These are phyloP conservation scores for Drosophila navojoa DNA, from an alignment of 1,140 invertebrate species.

Conservation along the genomic window DNA sequence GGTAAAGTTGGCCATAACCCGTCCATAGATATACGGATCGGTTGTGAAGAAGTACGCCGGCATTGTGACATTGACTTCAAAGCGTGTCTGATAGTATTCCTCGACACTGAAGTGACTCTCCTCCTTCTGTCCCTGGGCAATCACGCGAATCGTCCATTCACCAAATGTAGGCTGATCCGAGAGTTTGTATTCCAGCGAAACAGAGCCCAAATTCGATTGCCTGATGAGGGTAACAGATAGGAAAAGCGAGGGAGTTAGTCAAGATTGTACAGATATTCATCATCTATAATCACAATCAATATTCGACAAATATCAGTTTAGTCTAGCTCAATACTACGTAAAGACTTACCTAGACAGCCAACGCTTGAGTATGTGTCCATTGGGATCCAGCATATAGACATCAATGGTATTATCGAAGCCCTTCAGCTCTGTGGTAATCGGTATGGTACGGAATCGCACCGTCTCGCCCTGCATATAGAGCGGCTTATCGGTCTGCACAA, in stretches of 20 bases:
- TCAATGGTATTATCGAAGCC: constrained; percentile 94
- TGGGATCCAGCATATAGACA: constrained; percentile 95
- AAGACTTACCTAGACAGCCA: constrained; percentile 90
- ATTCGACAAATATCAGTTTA: too few relatives aligned
- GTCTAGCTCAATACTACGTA: neutral
- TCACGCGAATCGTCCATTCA: constrained; percentile 94
- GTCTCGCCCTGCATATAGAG: constrained; percentile 97
- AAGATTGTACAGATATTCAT: neutral
- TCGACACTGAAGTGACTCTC: constrained; percentile 94
- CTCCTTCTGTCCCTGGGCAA: constrained; percentile 94
- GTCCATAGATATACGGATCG: constrained; percentile 91
- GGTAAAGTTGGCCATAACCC: constrained; percentile 96
- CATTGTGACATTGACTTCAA: constrained; percentile 98
- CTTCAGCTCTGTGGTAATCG: constrained; percentile 94
- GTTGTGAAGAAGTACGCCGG: constrained; percentile 96
- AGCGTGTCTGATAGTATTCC: constrained; percentile 97
- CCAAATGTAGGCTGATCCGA: constrained; percentile 96
- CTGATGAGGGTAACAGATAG: constrained; percentile 14
- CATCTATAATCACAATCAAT: too few relatives aligned
- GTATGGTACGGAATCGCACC: constrained; percentile 93
- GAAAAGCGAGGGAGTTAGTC: neutral
- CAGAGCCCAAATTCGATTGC: constrained; percentile 94
- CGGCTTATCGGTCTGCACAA: constrained; percentile 97
- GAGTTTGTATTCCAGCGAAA: constrained; percentile 94
- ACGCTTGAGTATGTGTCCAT: constrained; percentile 92